phyloP scores from a whole-genome alignment of 1,140 invertebrate species.

The Panagrolaimus sp. region DNA sequence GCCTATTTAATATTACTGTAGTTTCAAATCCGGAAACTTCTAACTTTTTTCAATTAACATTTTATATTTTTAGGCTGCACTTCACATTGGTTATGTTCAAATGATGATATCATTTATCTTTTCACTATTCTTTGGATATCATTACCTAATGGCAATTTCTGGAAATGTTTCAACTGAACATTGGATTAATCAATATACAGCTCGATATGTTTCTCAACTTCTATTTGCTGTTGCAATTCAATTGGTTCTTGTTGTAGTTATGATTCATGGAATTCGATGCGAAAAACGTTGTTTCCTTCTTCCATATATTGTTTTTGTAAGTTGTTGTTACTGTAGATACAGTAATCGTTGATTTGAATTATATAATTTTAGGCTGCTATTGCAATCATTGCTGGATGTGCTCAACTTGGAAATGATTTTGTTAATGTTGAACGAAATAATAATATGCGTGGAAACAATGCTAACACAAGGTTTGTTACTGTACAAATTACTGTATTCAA shows the following conservation, averaged over 20 bases:
- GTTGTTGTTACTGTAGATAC: not conserved
- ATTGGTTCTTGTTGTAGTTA: conserved; percentile 52
- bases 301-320: conserved; percentile 54
- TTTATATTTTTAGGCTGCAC: no score
- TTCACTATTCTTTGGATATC: conserved; percentile 44
- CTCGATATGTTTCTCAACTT: conserved; percentile 46
- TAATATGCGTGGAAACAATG: not conserved
- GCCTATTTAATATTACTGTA: no score
- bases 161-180: conserved; percentile 46
- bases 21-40: no score
- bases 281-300: conserved; percentile 50
- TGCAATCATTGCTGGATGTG: conserved; percentile 51
- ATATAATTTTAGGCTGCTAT: conserved; percentile 28
- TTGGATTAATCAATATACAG: conserved; percentile 52
- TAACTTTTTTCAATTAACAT: no score
- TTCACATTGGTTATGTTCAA: conserved; percentile 50
- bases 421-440: conserved; percentile 29
- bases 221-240: conserved; percentile 51
- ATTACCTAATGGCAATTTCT: conserved; percentile 47
- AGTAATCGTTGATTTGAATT: not conserved
- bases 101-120: conserved; percentile 47
- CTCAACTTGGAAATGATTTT: conserved; percentile 36
- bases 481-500: not conserved
- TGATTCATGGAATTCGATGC: conserved; percentile 52
- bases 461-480: conserved; percentile 8